These are phyloP conservation scores for Flexamia atlantica DNA, from an alignment of 2,888 invertebrate species.

Conservation along the genomic window DNA sequence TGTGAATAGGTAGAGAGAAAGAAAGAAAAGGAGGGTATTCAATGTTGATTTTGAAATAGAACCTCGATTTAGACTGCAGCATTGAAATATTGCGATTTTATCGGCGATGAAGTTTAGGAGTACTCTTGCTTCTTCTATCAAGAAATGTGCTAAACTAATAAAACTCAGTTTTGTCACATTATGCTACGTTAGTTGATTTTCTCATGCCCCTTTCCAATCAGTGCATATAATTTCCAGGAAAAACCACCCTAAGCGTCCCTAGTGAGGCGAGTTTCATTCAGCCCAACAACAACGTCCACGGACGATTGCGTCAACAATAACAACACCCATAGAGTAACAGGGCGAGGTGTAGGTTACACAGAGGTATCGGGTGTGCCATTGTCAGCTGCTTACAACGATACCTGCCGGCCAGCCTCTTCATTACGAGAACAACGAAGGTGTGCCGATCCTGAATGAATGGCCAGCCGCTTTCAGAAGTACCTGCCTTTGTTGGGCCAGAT, in stretches of 20 bases:
- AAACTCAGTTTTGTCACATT: no score
- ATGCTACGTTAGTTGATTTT: no score
- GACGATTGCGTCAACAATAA: constrained; percentile 54
- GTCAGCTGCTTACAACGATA: constrained; percentile 40
- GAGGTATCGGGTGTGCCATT: constrained; percentile 52
- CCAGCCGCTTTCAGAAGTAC: background rate
- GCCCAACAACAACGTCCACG: constrained; percentile 3
- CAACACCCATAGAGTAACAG: constrained; percentile 34
- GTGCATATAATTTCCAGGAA: no score
- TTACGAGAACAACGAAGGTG: constrained; percentile 17
- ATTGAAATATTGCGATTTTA: no score
- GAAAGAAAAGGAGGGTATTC: no score
- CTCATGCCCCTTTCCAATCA: no score
- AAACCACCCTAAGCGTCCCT: background rate
- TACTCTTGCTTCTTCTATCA: no score
- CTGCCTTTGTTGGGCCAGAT: background rate
- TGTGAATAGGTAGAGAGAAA: background rate
- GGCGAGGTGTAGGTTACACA: constrained; percentile 28
- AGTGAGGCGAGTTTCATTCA: background rate
- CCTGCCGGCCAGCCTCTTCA: constrained; percentile 33
- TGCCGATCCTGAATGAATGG: background rate
- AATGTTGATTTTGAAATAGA: no score
- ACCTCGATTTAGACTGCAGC: no score
- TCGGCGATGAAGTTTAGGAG: no score
- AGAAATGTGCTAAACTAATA: no score